phyloP scores from a whole-genome alignment of 2,888 invertebrate species.

The Lepetodrilus schrolli region DNA sequence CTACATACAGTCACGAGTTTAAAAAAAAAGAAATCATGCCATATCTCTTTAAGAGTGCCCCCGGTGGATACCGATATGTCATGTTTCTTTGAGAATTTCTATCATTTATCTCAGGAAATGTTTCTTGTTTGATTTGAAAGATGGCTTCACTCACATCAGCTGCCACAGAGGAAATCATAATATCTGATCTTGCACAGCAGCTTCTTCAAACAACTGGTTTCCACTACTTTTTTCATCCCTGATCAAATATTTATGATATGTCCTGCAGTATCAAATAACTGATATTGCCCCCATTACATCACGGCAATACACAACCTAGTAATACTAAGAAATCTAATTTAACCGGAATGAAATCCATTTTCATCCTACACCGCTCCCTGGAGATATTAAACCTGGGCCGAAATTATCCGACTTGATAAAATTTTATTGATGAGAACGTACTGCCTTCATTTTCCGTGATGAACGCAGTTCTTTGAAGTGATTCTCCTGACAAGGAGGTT shows the following conservation, averaged over 20 bases:
- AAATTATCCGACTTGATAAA: conserved; percentile 8
- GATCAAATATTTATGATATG: conserved; percentile 7
- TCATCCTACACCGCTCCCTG: background rate
- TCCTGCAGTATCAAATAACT: background rate
- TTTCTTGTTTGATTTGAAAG: too few relatives aligned
- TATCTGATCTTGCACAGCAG: background rate
- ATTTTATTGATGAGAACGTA: conserved; percentile 15
- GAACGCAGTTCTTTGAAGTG: conserved; percentile 14
- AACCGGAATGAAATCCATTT: conserved; percentile 12
- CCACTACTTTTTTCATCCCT: background rate
- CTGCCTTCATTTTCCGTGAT: conserved; percentile 14
- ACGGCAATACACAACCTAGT: background rate
- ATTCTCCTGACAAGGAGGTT: background rate
- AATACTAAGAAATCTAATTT: conserved; percentile 26
- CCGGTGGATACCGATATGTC: too few relatives aligned
- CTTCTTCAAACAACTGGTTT: background rate
- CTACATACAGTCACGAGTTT: too few relatives aligned
- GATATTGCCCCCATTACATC: background rate
- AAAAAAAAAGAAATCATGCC: too few relatives aligned
- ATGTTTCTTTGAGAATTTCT: too few relatives aligned
- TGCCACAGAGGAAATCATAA: background rate
- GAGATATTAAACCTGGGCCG: background rate
- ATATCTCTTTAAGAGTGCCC: too few relatives aligned
- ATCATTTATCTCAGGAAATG: too few relatives aligned
- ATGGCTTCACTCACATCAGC: too few relatives aligned